A percentile compares a stretch with the other conserved stretches of the same genome.
Conservation (phyloP, 1,140 invertebrate species). For the Hypsibius dujardini region DNA sequence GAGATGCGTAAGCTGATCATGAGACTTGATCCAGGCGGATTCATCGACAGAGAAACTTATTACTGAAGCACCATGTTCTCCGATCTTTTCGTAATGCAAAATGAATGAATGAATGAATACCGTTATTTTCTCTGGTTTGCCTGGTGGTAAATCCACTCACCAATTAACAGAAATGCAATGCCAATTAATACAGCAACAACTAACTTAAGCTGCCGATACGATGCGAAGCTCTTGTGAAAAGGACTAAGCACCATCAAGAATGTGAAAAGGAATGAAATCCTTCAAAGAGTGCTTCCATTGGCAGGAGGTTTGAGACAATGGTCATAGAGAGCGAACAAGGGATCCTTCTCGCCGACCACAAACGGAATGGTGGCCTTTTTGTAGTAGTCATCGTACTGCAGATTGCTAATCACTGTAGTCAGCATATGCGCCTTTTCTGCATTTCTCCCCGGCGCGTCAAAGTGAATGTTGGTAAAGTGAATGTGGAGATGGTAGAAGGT, state of each 20-base stretch:
- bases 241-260: too few species aligned
- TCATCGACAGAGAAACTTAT: constrained; percentile 96
- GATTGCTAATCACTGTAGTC: constrained; percentile 70
- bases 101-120: too few species aligned
- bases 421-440: constrained; percentile 68
- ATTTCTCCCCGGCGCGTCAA: constrained; percentile 52
- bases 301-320: background rate
- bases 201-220: too few species aligned
- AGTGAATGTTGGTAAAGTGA: constrained; percentile 67
- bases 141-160: too few species aligned
- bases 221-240: too few species aligned
- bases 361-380: constrained; percentile 50
- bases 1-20: constrained; percentile 87
- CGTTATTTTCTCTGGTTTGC: too few species aligned
- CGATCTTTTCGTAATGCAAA: too few species aligned
- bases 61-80: constrained; percentile 48
- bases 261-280: too few species aligned
- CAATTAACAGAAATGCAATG: too few species aligned
- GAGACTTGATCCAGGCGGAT: constrained; percentile 85
- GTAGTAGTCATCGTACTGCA: constrained; percentile 69
- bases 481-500: constrained; percentile 91
- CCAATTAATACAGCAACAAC: too few species aligned
- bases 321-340: background rate
- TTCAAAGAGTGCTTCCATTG: background rate
- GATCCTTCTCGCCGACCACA: constrained; percentile 25